Evolutionary conservation across 2,888 invertebrate genomes (phyloP), one percentile per base, ranked within the genome.

Genomic region (Dolomedes plantarius): DNA sequence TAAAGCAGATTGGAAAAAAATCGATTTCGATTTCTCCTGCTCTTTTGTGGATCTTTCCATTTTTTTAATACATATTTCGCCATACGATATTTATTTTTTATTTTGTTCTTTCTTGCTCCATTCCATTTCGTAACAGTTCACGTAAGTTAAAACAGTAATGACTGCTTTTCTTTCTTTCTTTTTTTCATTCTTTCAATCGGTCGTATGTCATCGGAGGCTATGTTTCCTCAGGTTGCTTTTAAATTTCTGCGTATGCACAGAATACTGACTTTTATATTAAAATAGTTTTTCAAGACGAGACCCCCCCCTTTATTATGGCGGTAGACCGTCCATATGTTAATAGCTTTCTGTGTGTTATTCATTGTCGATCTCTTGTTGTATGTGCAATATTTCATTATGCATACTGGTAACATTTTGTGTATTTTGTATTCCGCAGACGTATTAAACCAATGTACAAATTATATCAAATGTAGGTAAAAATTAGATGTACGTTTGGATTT

Each of bases 1-100:
- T 83, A 82, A 77, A 85, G 72, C 77, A 71, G 36, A 78, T 77
- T 77, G 67, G 73, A 36, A 78, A 16, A 46, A 46, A 85, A 85
- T 73, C 77, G 77, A 78, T 78, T 73, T 67, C 23, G 11, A 65
- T 27, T 71, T 71, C 23, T 68, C 28, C 31, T 77, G 32, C 50
- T 62, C 23, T 67, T 78, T 77, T 32, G 19, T 27, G 62, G 23
- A 29, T 67, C 29, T 36, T 19, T 67, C 67, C 67, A 29, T 36
- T 67, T 67, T 67, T 67, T 67, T 36, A 62, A 62, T 62, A 67
- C 28, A 29, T 16, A 36, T 67, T 67, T 67, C 29, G 31, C 31
- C 67, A 27, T 62, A 19, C 19, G 62, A 62, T 62, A 62, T 27
- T 62, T 62, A 11, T 67, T 31, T 72, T 67, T 62, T 50, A 36